Evolutionary conservation across 2,888 invertebrate genomes (phyloP).

Genomic region (Strigamia crassipes): DNA sequence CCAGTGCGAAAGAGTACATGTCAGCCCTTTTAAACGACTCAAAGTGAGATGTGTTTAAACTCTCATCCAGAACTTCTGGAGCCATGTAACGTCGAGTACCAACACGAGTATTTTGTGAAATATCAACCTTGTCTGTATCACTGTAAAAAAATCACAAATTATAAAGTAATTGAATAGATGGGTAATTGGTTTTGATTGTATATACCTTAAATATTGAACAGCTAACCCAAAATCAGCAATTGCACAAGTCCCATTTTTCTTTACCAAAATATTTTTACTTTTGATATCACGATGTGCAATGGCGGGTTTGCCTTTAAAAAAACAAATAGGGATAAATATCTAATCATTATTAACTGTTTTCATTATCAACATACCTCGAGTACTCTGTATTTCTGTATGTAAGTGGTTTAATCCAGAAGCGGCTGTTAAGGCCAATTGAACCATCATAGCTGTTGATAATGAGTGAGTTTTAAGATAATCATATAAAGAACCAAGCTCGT

Average conservation of each 20-base stretch:
- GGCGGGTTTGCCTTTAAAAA: conserved; percentile 72
- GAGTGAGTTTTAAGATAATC: conserved; percentile 80
- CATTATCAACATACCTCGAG: conserved; percentile 66
- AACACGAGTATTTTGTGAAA: conserved; percentile 78
- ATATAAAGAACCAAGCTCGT: conserved; percentile 85
- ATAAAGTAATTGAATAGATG: background rate
- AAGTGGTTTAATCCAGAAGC: conserved; percentile 59
- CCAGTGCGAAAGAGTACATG: conserved; percentile 84
- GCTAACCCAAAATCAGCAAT: conserved; percentile 94
- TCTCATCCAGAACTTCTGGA: conserved; percentile 83
- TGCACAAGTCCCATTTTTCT: conserved; percentile 82
- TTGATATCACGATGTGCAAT: conserved; percentile 89
- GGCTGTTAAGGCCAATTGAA: conserved; percentile 59
- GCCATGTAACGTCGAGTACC: conserved; percentile 91
- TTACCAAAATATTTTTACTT: conserved; percentile 90
- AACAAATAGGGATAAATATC: no score
- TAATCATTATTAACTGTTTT: background rate
- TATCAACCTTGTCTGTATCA: conserved; percentile 69
- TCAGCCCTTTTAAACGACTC: conserved; percentile 88
- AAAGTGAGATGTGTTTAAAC: conserved; percentile 74
- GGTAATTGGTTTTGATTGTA: background rate
- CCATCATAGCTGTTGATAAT: conserved; percentile 60
- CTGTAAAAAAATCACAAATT: conserved; percentile 53
- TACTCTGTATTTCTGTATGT: conserved; percentile 82
- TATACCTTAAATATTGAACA: conserved; percentile 75